Evolutionary conservation across 1,140 invertebrate species (phyloP), one percentile per base, ranked within the genome.

Genomic region (Caenorhabditis brenneri): DNA sequence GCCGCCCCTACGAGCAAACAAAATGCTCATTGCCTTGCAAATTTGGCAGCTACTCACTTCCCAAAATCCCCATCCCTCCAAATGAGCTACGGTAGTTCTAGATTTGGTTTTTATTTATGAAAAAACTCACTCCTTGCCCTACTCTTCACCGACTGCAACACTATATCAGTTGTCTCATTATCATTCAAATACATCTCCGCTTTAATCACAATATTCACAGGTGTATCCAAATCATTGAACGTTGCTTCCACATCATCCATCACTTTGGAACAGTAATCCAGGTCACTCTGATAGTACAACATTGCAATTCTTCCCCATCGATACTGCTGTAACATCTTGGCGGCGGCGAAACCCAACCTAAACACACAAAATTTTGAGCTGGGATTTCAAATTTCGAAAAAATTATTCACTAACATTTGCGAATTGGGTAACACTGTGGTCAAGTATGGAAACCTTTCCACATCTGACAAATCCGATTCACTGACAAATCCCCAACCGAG

Each of bases 401-500:
- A 46, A 46, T 46, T n/a, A n/a, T n/a, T n/a, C n/a, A n/a, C 58
- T 65, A 3, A 74, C 65, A 27, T 74, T 24, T 42, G n/a, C 9
- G 65, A 74, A 24, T n/a, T 42, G 2, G 65, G 65, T 24, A 42
- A 15, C 5, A 74, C 65, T 12, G 33, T 74, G 6, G 36, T 42
- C 33, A 74, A 10, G 42, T 74, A 74, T 7, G 65, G 65, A 74
- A 42, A 74, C 29, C 65, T 5, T 42, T 4, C 10, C 2, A 42
- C 22, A 27, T 74, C 65, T 1, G 65, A 22, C n/a, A 74, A 24
- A 42, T 74, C 65, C n/a, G 65, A 19, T n/a, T 74, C 65, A 46
- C 65, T 74, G 10, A 74, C 65, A 46, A 74, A 74, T 46, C 65
- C 65, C 36, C 36, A 74, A 5, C 65, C 65, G n/a, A 74, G 65